Conservation (phyloP, 2,888 invertebrate species). For the Tinea pellionella region DNA sequence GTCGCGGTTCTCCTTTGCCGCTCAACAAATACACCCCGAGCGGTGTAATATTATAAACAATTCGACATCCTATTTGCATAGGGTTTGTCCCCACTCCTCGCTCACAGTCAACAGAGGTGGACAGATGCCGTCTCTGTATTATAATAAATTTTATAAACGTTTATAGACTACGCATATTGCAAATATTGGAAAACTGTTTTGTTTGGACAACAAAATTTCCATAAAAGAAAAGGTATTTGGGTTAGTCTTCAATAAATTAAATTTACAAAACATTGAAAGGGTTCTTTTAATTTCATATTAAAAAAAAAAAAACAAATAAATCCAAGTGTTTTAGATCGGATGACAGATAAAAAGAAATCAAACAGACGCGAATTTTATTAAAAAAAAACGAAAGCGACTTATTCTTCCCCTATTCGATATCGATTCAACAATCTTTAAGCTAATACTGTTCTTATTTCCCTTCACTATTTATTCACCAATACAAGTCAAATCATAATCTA, state of each 20-base stretch:
- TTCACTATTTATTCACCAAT: too few relatives aligned
- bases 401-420: not conserved
- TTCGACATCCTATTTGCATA: constrained; percentile 7
- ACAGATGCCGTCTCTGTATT: too few relatives aligned
- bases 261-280: not conserved
- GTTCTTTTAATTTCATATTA: not conserved
- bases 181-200: too few relatives aligned
- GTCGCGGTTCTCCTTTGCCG: constrained; percentile 27
- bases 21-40: constrained; percentile 23
- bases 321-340: not conserved
- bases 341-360: not conserved
- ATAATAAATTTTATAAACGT: too few relatives aligned
- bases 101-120: not conserved
- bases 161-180: too few relatives aligned
- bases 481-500: too few relatives aligned
- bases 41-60: constrained; percentile 17
- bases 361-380: constrained; percentile 6
- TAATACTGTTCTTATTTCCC: too few relatives aligned
- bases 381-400: not conserved
- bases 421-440: too few relatives aligned
- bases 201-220: too few relatives aligned
- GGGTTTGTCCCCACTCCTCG: not conserved
- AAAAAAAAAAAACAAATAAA: constrained; percentile 1
- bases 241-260: too few relatives aligned
- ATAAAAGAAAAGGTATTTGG: too few relatives aligned